These are phyloP conservation scores for Littorina saxatilis DNA, from an alignment of 1,140 invertebrate species.

Conservation along the genomic window DNA sequence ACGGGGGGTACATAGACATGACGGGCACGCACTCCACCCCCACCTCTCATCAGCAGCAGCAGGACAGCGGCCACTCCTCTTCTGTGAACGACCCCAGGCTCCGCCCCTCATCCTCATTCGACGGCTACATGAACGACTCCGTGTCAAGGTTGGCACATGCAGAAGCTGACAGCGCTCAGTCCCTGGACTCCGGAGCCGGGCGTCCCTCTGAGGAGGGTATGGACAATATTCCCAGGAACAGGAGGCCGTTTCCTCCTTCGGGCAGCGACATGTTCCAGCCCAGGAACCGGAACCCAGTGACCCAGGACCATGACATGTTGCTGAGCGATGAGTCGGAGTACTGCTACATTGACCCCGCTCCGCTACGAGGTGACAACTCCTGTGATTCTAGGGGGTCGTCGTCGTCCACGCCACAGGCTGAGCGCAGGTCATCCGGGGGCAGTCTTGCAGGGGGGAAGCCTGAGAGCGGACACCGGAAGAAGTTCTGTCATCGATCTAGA, in stretches of 20 bases:
- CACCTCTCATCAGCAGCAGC: not conserved
- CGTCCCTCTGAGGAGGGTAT: not conserved
- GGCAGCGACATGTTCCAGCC: not conserved
- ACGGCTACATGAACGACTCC: not conserved
- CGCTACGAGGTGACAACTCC: not conserved
- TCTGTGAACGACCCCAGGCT: not conserved
- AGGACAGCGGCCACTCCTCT: not conserved
- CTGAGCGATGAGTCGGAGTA: not conserved
- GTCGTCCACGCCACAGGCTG: not conserved
- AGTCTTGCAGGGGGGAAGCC: too few species aligned
- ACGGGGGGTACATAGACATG: constrained; percentile 14
- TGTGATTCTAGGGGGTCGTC: not conserved
- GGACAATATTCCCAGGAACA: not conserved
- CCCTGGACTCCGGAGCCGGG: not conserved
- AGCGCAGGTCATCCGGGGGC: not conserved
- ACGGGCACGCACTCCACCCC: not conserved
- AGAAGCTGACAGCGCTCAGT: not conserved
- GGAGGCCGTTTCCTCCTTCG: not conserved
- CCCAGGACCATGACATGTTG: constrained; percentile 3
- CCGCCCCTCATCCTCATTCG: not conserved
- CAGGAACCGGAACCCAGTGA: not conserved
- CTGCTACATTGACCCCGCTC: not conserved
- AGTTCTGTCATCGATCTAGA: not conserved
- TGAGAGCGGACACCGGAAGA: not conserved
- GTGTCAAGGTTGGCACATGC: not conserved